These are phyloP conservation scores for Microchirus variegatus DNA, from an alignment of 2,797 vertebrate species.

Conservation along the genomic window DNA sequence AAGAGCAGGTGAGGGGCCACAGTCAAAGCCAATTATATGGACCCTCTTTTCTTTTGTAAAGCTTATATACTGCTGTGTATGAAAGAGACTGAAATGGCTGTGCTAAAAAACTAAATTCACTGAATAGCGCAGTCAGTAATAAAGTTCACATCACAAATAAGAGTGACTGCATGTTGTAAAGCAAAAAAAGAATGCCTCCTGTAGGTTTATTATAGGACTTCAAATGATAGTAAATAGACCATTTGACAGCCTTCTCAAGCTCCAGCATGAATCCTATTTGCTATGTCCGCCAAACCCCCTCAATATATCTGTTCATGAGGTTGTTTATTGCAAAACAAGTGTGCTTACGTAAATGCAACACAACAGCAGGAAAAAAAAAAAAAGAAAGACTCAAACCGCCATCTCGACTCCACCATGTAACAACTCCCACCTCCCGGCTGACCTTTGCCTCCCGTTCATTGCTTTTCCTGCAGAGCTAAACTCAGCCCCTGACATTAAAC, in stretches of 20 bases:
- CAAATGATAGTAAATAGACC: conserved; percentile 41
- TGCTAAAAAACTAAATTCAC: background rate
- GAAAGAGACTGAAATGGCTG: background rate
- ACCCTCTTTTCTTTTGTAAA: background rate
- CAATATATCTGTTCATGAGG: background rate
- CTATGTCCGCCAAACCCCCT: conserved; percentile 5
- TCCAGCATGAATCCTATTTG: conserved; percentile 7
- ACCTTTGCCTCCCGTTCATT: conserved; percentile 43
- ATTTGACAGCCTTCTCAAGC: conserved; percentile 23
- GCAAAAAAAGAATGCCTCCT: conserved; percentile 19
- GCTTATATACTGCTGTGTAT: background rate
- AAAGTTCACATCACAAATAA: conserved; percentile 9
- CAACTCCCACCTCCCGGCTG: conserved; percentile 32
- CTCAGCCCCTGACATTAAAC: conserved; percentile 51
- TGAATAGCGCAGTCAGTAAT: background rate
- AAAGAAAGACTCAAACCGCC: conserved; percentile 1
- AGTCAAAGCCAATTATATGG: conserved; percentile 6
- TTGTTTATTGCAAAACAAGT: conserved; percentile 17
- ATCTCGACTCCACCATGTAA: conserved; percentile 20
- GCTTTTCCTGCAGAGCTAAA: conserved; percentile 47
- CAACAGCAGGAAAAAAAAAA: background rate
- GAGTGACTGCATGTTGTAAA: conserved; percentile 1
- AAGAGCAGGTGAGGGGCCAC: background rate
- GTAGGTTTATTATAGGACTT: conserved; percentile 28
- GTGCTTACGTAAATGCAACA: background rate